A percentile compares a stretch with the other conserved stretches of the same genome.
Conservation (phyloP, 2,797 vertebrate species). For the Odontamblyopus rebecca region DNA sequence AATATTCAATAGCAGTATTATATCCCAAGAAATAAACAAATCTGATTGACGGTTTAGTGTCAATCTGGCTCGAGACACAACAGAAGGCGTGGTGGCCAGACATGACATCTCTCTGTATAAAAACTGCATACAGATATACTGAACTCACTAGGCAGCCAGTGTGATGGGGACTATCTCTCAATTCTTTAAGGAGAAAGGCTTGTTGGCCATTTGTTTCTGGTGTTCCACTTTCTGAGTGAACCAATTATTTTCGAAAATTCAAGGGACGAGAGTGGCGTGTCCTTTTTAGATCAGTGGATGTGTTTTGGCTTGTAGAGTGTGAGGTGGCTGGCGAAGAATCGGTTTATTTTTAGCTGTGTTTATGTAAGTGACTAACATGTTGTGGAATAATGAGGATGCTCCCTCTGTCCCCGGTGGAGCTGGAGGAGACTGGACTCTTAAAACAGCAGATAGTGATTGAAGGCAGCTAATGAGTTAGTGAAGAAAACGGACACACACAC, state of each 20-base stretch:
- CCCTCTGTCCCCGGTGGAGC: slow-evolving; percentile 62
- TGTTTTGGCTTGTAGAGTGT: slow-evolving; percentile 52
- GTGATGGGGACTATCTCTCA: slow-evolving; percentile 27
- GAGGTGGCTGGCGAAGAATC: slow-evolving; percentile 63
- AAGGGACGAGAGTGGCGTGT: slow-evolving; percentile 15
- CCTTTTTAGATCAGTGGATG: slow-evolving; percentile 51
- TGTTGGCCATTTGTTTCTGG: slow-evolving; percentile 40
- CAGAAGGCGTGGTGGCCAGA: no score
- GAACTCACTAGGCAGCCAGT: slow-evolving; percentile 4
- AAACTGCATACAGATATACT: no score
- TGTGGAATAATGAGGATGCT: slow-evolving; percentile 78
- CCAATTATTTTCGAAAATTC: slow-evolving; percentile 54
- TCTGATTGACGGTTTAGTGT: no score
- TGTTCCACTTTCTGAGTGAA: slow-evolving; percentile 41
- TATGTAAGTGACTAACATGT: slow-evolving; percentile 77
- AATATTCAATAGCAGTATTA: no score
- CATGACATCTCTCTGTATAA: no score
- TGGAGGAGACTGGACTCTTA: slow-evolving; percentile 56
- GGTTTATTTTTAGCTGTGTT: slow-evolving; percentile 76
- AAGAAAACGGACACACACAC: slow-evolving; percentile 33
- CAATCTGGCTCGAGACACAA: no score
- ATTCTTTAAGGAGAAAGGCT: slow-evolving; percentile 25
- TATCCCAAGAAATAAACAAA: no score
- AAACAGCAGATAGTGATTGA: slow-evolving; percentile 64
- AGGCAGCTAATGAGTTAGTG: slow-evolving; percentile 72